These are phyloP conservation scores for Leptopilina myrica DNA, from an alignment of 2,888 invertebrate genomes.

Conservation along the genomic window DNA sequence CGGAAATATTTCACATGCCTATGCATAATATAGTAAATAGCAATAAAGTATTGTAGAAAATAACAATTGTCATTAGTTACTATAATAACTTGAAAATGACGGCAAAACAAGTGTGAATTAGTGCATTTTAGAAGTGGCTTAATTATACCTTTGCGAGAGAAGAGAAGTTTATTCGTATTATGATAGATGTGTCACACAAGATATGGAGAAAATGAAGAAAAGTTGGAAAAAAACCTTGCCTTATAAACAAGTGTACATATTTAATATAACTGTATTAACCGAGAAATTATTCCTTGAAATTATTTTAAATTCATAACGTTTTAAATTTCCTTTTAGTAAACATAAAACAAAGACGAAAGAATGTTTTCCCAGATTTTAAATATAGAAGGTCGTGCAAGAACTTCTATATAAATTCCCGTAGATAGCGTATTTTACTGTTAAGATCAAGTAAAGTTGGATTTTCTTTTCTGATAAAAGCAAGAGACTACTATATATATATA, in stretches of 20 bases:
- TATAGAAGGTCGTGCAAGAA: constrained; percentile 5
- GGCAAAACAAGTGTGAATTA: constrained; percentile 31
- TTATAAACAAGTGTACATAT: background rate
- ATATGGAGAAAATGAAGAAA: background rate
- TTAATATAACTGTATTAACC: background rate
- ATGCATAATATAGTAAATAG: background rate
- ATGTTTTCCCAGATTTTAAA: constrained; percentile 23
- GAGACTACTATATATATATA: background rate
- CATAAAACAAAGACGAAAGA: background rate
- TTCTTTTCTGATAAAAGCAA: constrained; percentile 9
- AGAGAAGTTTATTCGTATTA: background rate
- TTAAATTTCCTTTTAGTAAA: background rate
- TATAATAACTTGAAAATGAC: background rate
- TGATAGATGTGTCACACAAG: constrained; percentile 20
- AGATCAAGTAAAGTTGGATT: constrained; percentile 17
- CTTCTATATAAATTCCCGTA: constrained; percentile 15
- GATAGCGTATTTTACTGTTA: constrained; percentile 9
- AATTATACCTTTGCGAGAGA: background rate
- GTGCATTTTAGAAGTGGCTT: background rate
- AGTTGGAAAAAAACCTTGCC: background rate
- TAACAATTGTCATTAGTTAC: constrained; percentile 13
- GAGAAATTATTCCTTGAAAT: constrained; percentile 22
- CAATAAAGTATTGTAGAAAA: background rate
- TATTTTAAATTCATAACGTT: background rate
- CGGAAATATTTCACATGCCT: background rate